Evolutionary conservation across 1,140 invertebrate genomes (phyloP).

Genomic region (Cylas formicarius): DNA sequence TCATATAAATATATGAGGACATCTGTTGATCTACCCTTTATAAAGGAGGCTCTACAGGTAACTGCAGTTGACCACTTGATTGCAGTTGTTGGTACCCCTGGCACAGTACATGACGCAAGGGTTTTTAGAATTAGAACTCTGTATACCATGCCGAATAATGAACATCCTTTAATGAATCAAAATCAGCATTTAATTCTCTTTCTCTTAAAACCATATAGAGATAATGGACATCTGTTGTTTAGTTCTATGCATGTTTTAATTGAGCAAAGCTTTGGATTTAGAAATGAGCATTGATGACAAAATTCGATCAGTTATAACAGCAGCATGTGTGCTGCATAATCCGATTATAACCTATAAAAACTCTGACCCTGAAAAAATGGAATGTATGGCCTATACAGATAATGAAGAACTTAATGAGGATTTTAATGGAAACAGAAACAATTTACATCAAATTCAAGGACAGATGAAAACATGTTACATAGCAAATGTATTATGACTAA

Average conservation of each 20-base stretch:
- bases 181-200: background rate
- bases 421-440: too few species aligned
- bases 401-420: too few species aligned
- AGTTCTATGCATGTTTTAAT: background rate
- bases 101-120: background rate
- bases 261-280: conserved; percentile 5
- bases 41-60: too few species aligned
- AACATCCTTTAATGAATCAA: background rate
- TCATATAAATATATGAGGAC: too few species aligned
- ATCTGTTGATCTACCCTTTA: too few species aligned
- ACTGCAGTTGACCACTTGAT: too few species aligned
- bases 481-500: too few species aligned
- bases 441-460: too few species aligned
- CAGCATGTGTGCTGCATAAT: conserved; percentile 6
- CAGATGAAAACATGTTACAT: too few species aligned
- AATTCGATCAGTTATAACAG: background rate
- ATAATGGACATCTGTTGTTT: background rate
- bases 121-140: background rate
- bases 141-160: background rate
- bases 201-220: background rate
- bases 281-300: conserved; percentile 1
- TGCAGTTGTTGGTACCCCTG: conserved; percentile 2
- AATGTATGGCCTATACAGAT: background rate
- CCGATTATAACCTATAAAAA: too few species aligned
- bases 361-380: background rate